Evolutionary conservation across 2,888 invertebrate species (phyloP), one percentile per base, ranked within the genome.

Genomic region (Rhimphoctona megacephalus): DNA sequence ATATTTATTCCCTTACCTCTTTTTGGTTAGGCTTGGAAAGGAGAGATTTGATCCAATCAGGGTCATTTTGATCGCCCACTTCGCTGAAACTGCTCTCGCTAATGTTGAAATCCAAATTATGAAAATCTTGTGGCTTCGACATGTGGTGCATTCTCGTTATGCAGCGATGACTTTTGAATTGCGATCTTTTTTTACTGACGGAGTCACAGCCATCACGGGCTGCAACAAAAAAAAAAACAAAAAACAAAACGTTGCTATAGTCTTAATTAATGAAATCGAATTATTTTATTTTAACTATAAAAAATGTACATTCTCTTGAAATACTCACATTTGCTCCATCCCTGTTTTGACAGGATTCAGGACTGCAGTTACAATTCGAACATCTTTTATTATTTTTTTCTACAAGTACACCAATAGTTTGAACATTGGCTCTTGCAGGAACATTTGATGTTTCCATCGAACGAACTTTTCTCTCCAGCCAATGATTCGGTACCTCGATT

Each of bases 21-120:
- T 90, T 93, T 66, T 90, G 91, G 70, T 94, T 90, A 72, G 94
- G 95, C 88, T 95, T 96, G 79, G 95, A 96, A 0, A 97, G 92
- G 0, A 97, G 97, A 1, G 97, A 97, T 57, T 95, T 95, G 52
- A 94, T 94, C 97, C 97, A 97, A 90, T 97, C 97, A 0, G 97
- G 97, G 92, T 97, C 97, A 7, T 94, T 94, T 49, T 93, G 90
- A 0, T 90, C 74, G 88, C 95, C 95, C 88, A 95, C 95, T 19
- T 86, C 89, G 0, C 88, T 78, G 14, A 90, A 69, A 87, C 91
- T 92, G 2, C 92, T 91, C 67, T 93, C 92, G 14, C 89, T 87
- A 2, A 83, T 72, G 49, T 77, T 54, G 57, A 19, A 25, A 14
- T 76, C 80, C 19, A 73, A 78, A 17, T 81, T 54, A 19, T 81